Base-by-base conservation (phyloP, 2,113 vertebrate genomes). In the Actenoides lindsayi region DNA sequence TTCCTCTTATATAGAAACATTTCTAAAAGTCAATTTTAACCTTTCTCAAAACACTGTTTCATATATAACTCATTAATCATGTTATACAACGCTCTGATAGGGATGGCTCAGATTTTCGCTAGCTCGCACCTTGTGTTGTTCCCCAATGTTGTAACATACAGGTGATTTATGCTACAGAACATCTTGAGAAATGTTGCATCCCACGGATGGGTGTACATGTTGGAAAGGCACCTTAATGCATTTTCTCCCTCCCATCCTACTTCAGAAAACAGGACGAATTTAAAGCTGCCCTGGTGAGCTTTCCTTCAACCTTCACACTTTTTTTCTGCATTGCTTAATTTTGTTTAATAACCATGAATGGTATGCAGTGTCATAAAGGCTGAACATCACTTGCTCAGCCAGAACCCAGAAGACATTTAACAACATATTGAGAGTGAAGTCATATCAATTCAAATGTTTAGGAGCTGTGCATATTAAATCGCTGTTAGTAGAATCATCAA, bases 381-480 rank as follows among this genome's bases (percentile, higher is more conserved):
- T 96, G 95, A 89, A 24, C 57, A 8, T 69, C 1, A 0, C 86
- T 95, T 83, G 65, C 90, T 94, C 33, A 16, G 63, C 53, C 78
- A 90, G 83, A 93, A 85, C 37, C 77, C 11, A 10, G 56, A 90
- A 86, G 70, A 51, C 78, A 65, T 90, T 95, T 95, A 92, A 70
- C 80, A 94, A 64, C 68, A 44, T 78, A 71, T 48, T 89, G 70
- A 65, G 68, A 90, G 88, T 51, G 65, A 87, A 92, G 90, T 96
- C 90, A 83, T 97, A 96, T 94, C 87, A 84, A 88, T 82, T 94
- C 82, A 91, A 75, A 95, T 96, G 93, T 96, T 97, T 88, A 93
- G 91, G 46, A 94, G 83, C 96, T 94, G 86, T 96, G 95, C 94
- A 94, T 97, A 92, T 97, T 93, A 97, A 97, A 97, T 95, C 94